Percentiles rank a stretch among this genome's conserved stretches.
phyloP scores from a whole-genome alignment of 2,888 invertebrate species.

The Drosophila rellima region DNA sequence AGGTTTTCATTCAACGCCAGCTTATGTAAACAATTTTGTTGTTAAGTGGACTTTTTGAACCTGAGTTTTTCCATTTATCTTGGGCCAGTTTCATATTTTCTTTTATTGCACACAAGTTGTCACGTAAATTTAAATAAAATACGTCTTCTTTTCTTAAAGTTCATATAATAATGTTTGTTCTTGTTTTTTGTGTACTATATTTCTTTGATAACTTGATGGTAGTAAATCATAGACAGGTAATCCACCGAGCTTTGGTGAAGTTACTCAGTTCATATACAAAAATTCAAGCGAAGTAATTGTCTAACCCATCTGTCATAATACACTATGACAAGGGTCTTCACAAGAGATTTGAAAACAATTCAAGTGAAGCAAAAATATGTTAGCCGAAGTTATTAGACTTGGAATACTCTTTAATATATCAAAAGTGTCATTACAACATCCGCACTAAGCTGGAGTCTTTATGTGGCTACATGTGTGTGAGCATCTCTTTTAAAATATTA shows the following conservation, averaged over 20 bases:
- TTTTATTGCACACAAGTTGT: slow-evolving; percentile 64
- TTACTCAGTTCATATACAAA: slow-evolving; percentile 27
- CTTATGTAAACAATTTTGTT: slow-evolving; percentile 64
- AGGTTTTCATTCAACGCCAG: slow-evolving; percentile 25
- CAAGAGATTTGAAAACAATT: slow-evolving; percentile 27
- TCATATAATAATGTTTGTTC: slow-evolving; percentile 3
- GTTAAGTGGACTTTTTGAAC: slow-evolving; percentile 67
- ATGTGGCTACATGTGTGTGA: neutral
- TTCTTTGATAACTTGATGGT: slow-evolving; percentile 12
- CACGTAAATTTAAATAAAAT: slow-evolving; percentile 71
- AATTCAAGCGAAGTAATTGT: slow-evolving; percentile 16
- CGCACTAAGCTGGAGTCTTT: neutral
- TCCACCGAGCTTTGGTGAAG: slow-evolving; percentile 33
- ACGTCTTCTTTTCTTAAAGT: slow-evolving; percentile 43
- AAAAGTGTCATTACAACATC: neutral
- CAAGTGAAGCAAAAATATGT: neutral
- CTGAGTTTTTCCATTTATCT: slow-evolving; percentile 31
- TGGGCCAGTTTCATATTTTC: slow-evolving; percentile 55
- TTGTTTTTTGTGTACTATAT: slow-evolving; percentile 7
- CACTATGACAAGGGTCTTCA: slow-evolving; percentile 47
- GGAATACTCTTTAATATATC: slow-evolving; percentile 3
- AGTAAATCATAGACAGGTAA: slow-evolving; percentile 52
- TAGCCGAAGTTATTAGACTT: neutral
- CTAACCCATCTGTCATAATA: slow-evolving; percentile 44
- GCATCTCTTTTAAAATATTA: neutral